phyloP scores from a whole-genome alignment of 2,797 vertebrate species.

The Melopsittacus undulatus region DNA sequence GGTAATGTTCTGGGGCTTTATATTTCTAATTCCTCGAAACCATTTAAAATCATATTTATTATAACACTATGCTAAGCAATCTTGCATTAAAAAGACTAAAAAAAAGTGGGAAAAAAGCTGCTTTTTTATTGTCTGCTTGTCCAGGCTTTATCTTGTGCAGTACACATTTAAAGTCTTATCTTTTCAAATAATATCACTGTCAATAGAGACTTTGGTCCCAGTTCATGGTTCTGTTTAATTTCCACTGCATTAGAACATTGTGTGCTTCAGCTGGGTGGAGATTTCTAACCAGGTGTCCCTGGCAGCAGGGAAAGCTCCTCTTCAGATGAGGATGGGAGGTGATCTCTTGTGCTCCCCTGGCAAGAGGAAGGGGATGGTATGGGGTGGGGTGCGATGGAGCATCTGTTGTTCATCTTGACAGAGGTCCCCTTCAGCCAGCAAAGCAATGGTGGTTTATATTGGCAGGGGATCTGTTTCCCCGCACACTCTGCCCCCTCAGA shows the following conservation, averaged over 20 bases:
- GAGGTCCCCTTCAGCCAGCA: not conserved
- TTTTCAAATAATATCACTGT: slow-evolving; percentile 20
- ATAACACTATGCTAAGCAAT: not conserved
- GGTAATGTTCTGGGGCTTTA: not conserved
- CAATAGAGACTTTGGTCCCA: slow-evolving; percentile 38
- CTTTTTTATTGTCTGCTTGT: not conserved
- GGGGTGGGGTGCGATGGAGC: not conserved
- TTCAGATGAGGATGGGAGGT: not conserved
- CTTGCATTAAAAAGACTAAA: not conserved
- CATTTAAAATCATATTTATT: slow-evolving; percentile 10
- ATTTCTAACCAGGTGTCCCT: not conserved
- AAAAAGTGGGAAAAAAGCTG: not conserved
- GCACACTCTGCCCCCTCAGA: not conserved
- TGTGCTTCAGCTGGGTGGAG: not conserved
- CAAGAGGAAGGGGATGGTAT: not conserved
- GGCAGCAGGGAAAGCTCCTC: not conserved
- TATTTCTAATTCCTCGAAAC: slow-evolving; percentile 11
- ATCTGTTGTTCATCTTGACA: not conserved
- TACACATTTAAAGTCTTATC: slow-evolving; percentile 33
- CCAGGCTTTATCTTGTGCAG: not conserved
- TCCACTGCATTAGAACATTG: not conserved
- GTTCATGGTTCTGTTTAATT: slow-evolving; percentile 25
- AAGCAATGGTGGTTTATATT: not conserved
- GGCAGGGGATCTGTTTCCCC: not conserved
- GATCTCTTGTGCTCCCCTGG: not conserved